These are phyloP conservation scores for Clarias pachynema DNA, from an alignment of 2,797 vertebrate genomes.

Conservation along the genomic window DNA sequence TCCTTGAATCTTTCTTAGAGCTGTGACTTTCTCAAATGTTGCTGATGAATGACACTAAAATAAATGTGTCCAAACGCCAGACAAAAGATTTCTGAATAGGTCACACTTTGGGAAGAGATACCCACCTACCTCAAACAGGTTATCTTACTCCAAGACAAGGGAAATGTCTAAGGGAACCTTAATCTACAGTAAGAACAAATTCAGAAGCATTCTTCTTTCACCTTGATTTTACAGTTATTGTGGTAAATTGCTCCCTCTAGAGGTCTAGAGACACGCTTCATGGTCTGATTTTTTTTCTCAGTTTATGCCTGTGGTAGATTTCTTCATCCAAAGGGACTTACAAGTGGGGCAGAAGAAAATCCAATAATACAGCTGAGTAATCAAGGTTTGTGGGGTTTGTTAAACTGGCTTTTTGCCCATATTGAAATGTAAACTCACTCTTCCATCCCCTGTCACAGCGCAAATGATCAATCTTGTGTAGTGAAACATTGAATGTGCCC, in stretches of 20 bases:
- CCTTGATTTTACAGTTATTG: conserved; percentile 6
- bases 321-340: not conserved
- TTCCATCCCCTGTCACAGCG: not conserved
- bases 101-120: not conserved
- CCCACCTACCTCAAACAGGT: not conserved
- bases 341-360: not conserved
- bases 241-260: conserved; percentile 60
- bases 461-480: no score
- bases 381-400: not conserved
- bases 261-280: conserved; percentile 39
- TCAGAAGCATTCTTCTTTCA: not conserved
- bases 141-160: not conserved
- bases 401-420: not conserved
- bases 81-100: not conserved
- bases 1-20: not conserved
- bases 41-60: not conserved
- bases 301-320: not conserved
- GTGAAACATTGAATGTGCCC: no score
- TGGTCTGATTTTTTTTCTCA: not conserved
- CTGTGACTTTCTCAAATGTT: not conserved
- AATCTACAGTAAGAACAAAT: not conserved
- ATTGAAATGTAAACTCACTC: not conserved
- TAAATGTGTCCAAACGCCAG: not conserved
- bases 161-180: not conserved
- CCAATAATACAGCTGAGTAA: not conserved